Base-by-base conservation (phyloP, 2,797 vertebrate species). In the Pangasius sanitwongsei region DNA sequence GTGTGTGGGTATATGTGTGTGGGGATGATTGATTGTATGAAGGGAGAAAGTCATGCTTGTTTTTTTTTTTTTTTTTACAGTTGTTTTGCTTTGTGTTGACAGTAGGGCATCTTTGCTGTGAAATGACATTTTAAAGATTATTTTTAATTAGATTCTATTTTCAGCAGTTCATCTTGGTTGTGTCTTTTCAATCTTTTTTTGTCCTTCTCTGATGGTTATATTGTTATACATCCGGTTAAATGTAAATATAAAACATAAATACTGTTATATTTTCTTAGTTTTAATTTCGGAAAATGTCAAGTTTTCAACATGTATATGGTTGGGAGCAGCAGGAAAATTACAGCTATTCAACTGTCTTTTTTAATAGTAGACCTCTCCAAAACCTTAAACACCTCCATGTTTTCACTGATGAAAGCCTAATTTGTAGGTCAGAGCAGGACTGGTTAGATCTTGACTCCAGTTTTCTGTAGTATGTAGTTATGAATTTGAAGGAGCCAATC, bases 61-160 rank as follows among this genome's bases (percentile, higher is more conserved):
- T 80, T 87, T 48, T 41, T 72, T 86, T 61, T 70, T 74, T 87
- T 48, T 48, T 78, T 89, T 81, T 87, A 25, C 57, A 20, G 4
- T 86, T 61, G 48, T 55, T 34, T 70, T 23, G 2, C 61, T 86
- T 86, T 86, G 88, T 88, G 89, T 85, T 83, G 89, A 55, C 57
- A 74, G 87, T 84, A 34, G 13, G 31, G 65, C 65, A 34, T 85
- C 20, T 85, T 53, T 50, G 44, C 18, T 69, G 1, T 67, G 6
- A 65, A 69, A 69, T 34, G 18, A 23, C n/a, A 34, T 9, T 67
- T 31, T 70, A 11, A 34, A 31, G 63, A 23, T 53, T 15, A 15
- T 37, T 44, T 41, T 23, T 37, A 23, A 57, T 61, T 31, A 16
- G 65, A 37, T 0, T 50, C 2, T 78, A 1, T 57, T 25, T 82